These are phyloP conservation scores for Gallinago undulata DNA, from an alignment of 2,113 vertebrate genomes.

Conservation along the genomic window DNA sequence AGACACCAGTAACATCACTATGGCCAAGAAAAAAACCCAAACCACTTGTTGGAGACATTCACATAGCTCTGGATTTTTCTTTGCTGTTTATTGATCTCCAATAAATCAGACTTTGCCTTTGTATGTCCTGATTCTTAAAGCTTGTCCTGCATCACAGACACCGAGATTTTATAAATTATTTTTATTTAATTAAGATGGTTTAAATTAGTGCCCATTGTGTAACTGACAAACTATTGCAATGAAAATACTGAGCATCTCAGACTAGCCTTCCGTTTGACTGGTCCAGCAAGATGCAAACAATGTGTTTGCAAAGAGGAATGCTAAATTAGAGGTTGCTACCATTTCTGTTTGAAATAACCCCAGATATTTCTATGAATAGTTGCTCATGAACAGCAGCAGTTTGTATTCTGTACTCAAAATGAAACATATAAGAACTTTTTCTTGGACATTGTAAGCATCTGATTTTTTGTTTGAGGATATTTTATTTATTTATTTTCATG, in stretches of 20 bases:
- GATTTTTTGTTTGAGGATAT: background rate
- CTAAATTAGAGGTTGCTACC: background rate
- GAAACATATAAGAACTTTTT: background rate
- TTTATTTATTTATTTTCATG: background rate
- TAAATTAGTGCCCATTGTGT: background rate
- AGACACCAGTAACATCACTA: background rate
- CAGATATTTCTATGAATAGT: background rate
- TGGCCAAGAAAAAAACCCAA: background rate
- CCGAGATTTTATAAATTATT: background rate
- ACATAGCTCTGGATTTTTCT: background rate
- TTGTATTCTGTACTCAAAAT: background rate
- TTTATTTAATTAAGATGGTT: background rate
- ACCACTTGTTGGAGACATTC: background rate
- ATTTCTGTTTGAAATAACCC: background rate
- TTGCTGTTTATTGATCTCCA: background rate
- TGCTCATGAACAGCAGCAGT: background rate
- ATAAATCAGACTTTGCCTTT: background rate
- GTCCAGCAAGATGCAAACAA: background rate
- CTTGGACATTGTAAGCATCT: background rate
- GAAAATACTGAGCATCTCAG: background rate
- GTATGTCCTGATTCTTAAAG: background rate
- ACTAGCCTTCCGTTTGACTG: background rate
- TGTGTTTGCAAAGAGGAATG: background rate
- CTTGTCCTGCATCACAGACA: background rate
- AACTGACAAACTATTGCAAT: background rate